Evolutionary conservation across 2,888 invertebrate genomes (phyloP).

Genomic region (Branchipolynoe longqiensis): DNA sequence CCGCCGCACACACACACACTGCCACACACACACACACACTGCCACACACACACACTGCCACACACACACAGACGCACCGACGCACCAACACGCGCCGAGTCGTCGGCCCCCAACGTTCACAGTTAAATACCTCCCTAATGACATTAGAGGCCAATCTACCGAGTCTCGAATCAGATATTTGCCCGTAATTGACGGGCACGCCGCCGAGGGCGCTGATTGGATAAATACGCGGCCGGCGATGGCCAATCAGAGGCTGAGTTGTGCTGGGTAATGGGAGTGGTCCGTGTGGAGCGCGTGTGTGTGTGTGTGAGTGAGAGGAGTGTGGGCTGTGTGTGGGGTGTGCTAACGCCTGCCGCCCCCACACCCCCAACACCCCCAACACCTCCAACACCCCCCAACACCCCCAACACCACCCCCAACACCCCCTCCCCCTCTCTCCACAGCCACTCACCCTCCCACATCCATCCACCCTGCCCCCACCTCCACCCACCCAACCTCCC

Average conservation of each 20-base stretch:
- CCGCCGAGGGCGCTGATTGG: constrained; percentile 41
- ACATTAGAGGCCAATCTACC: constrained; percentile 57
- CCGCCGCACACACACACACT: too few relatives aligned
- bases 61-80: neutral
- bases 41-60: too few relatives aligned
- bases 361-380: too few relatives aligned
- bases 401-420: too few relatives aligned
- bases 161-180: constrained; percentile 54
- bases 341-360: too few relatives aligned
- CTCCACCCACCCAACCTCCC: too few relatives aligned
- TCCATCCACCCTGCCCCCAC: too few relatives aligned
- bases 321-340: neutral
- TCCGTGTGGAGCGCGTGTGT: neutral
- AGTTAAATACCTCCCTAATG: constrained; percentile 60
- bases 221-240: constrained; percentile 39
- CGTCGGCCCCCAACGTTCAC: constrained; percentile 19
- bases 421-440: too few relatives aligned
- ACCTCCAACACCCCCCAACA: too few relatives aligned
- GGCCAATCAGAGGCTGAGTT: constrained; percentile 47
- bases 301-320: neutral
- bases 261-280: constrained; percentile 30
- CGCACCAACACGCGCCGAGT: neutral
- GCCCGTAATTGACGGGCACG: constrained; percentile 29
- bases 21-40: too few relatives aligned
- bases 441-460: too few relatives aligned